These are phyloP conservation scores for Thelaira solivaga DNA, from an alignment of 2,888 invertebrate genomes.

Conservation along the genomic window DNA sequence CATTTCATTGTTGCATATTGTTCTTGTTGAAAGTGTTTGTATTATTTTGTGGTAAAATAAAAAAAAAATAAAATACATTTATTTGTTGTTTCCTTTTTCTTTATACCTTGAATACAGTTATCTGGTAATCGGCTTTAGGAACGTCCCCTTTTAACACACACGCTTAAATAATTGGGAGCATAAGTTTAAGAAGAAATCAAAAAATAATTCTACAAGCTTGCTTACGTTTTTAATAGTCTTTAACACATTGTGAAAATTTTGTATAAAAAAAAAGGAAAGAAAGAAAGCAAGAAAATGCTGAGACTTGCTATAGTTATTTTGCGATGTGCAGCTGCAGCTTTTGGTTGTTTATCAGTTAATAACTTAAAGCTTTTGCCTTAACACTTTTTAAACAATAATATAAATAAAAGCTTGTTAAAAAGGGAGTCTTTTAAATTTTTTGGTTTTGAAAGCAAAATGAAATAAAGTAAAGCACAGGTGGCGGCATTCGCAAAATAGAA, in stretches of 20 bases:
- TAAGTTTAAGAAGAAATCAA: neutral
- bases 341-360: neutral
- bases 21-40: conserved; percentile 40
- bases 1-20: conserved; percentile 41
- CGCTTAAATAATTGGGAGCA: neutral
- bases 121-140: conserved; percentile 69
- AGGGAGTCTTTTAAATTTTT: no score
- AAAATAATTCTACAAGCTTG: neutral
- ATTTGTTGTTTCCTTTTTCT: neutral
- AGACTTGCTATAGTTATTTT: neutral
- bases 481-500: no score
- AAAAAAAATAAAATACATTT: neutral
- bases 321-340: conserved; percentile 12
- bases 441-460: no score
- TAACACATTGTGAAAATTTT: conserved; percentile 1
- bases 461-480: no score
- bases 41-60: neutral
- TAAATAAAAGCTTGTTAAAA: neutral
- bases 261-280: neutral
- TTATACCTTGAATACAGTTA: conserved; percentile 64
- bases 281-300: neutral
- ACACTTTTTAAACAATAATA: neutral
- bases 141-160: conserved; percentile 52
- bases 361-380: neutral
- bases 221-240: neutral